Base-by-base conservation (phyloP, 2,888 invertebrate genomes). In the Microplitis deprimator region DNA sequence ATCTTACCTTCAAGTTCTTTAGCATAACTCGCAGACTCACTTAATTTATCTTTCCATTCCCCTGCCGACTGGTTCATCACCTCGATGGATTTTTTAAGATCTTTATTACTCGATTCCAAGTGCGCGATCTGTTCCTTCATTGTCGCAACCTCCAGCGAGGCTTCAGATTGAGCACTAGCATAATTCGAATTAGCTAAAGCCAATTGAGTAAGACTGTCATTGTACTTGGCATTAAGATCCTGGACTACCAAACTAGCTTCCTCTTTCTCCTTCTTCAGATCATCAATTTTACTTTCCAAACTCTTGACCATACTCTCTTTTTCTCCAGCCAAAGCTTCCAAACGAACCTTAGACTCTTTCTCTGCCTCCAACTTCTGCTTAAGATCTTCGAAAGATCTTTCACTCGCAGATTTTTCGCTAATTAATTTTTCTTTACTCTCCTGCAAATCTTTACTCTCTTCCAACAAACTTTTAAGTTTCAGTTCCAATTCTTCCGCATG, bases 371-470 rank as follows among this genome's bases (percentile, higher is more conserved):
- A 73, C 65, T 60, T 76, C 16, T 78, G 78, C 62, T 81, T 75
- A 5, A 85, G 75, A 39, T 81, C 79, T 72, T 82, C 79, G 8
- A 80, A 76, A 7, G 80, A 77, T 7, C 16, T 20, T 41, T 80
- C 78, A 38, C 68, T 73, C 50, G 65, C 40, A 13, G 76, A 59
- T 39, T 79, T 77, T 74, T 81, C 79, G 61, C 16, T 76, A 74
- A 67, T 29, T 59, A 79, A 60, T 74, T 85, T 87, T 68, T 85
- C 82, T 38, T 81, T 74, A 13, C 10, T 41, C 87, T 83, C 84
- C 74, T 83, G 80, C 67, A 84, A 77, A 41, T 77, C 77, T 40
- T 82, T 84, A 4, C 81, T 77, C 73, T 89, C 86, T 20, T 85
- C 83, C 13, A 80, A 77, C 50, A 83, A 77, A 60, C 78, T 80